These are phyloP conservation scores for Salvelinus namaycush DNA, from an alignment of 2,113 vertebrate genomes.

Conservation along the genomic window DNA sequence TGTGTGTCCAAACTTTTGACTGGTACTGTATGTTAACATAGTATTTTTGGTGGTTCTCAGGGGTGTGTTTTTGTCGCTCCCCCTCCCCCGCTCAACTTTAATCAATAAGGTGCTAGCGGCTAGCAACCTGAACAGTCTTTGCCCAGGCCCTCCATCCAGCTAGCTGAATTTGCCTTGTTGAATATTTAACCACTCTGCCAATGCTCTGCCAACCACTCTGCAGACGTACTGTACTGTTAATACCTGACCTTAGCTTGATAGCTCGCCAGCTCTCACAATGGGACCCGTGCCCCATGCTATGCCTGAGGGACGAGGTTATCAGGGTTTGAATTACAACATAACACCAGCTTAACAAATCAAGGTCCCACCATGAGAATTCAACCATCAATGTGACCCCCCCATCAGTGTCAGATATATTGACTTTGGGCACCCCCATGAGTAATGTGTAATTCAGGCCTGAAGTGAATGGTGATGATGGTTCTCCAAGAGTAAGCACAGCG, in stretches of 20 bases:
- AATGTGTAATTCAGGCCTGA: no score
- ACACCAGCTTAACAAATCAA: no score
- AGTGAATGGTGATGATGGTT: no score
- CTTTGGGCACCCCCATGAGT: no score
- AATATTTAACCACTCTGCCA: not conserved
- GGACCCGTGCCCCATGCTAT: not conserved
- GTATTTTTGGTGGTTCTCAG: not conserved
- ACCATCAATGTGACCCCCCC: no score
- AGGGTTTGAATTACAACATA: no score
- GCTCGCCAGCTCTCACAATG: not conserved
- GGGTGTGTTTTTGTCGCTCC: not conserved
- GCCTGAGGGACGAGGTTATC: not conserved
- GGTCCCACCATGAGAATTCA: no score
- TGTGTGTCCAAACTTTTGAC: no score
- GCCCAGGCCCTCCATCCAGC: not conserved
- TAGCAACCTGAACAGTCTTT: not conserved
- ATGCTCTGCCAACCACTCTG: no score
- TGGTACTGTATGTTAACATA: not conserved
- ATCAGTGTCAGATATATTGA: no score
- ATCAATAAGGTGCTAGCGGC: not conserved
- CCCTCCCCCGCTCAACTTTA: not conserved
- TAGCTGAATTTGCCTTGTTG: conserved; percentile 7
- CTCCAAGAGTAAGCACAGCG: no score
- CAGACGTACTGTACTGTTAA: conserved; percentile 16
- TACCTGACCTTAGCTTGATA: conserved; percentile 16